A percentile compares a stretch with the other conserved stretches of the same genome.
phyloP scores from a whole-genome alignment of 2,113 vertebrate genomes.

The Microcebus tavaratra region DNA sequence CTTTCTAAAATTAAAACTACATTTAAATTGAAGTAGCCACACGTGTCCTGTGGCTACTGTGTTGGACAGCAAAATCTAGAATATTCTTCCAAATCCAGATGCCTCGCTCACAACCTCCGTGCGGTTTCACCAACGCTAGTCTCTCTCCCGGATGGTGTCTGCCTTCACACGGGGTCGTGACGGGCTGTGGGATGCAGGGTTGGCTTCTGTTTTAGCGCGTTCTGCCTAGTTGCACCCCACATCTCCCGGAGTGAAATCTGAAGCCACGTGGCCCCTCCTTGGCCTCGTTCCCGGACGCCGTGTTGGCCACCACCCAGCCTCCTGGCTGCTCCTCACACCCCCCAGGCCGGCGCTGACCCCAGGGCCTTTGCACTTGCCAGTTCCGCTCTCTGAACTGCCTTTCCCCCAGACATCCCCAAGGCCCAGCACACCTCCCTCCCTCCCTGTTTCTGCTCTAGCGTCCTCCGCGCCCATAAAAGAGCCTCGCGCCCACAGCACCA shows the following conservation, averaged over 20 bases:
- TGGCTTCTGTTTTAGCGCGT: neutral
- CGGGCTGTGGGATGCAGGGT: fast-evolving
- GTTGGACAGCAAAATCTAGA: neutral
- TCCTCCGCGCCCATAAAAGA: neutral
- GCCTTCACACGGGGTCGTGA: fast-evolving
- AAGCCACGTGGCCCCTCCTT: neutral
- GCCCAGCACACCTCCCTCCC: neutral
- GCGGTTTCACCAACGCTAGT: fast-evolving
- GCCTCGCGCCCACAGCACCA: fast-evolving
- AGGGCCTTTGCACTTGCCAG: neutral
- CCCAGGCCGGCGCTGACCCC: fast-evolving
- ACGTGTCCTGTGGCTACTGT: fast-evolving
- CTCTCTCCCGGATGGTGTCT: fast-evolving
- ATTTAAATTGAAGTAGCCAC: neutral
- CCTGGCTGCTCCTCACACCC: neutral
- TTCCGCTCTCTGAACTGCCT: neutral
- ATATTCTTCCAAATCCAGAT: neutral
- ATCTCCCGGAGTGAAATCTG: neutral
- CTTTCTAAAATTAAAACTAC: neutral
- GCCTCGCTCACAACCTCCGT: fast-evolving
- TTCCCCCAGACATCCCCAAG: no score
- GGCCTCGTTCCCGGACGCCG: neutral
- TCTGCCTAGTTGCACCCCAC: fast-evolving
- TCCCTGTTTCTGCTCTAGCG: fast-evolving
- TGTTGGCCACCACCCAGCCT: no score